Base-by-base conservation (phyloP, 2,113 vertebrate genomes). In the Alouatta palliata region DNA sequence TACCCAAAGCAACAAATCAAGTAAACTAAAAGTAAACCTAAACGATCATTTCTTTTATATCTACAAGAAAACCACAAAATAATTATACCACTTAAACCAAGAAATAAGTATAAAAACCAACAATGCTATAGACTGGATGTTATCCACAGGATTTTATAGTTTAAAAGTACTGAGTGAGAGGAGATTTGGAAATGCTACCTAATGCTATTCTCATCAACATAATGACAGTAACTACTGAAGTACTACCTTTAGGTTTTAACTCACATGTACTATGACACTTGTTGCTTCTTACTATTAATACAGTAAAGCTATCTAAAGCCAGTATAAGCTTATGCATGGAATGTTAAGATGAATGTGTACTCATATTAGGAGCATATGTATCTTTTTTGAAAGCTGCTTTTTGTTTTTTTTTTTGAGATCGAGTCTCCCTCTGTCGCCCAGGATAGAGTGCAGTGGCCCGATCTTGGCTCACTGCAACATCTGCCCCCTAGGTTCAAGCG, bases 31-130 rank as follows among this genome's bases (percentile, higher is more conserved):
- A 94, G 49, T 88, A 89, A 81, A 87, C 4, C 35, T 92, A 58
- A 89, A 73, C 13, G 40, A 47, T 85, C 25, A 58, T 40, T 91
- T 97, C 30, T 90, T 93, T 89, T 89, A 30, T n/a, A 94, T 81
- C 43, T n/a, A 75, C 11, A 91, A 89, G 47, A 54, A 96, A 96
- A 90, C 56, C 40, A 81, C 20, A 79, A 70, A 6, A 13, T 56
- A 77, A 88, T 80, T 80, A 90, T 3, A 89, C 66, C 45, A 49
- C 52, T 91, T 87, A 88, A 21, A 49, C 1, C 25, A 95, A 70
- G 37, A 88, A 14, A 70, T 45, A 94, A 58, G 85, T 81, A 30
- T 43, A 91, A 90, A 95, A 93, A 84, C 40, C 30, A 93, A 66
- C 25, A 77, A 94, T 56, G 47, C 8, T 76, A 71, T 6, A 47